Base-by-base conservation (phyloP, 2,888 invertebrate genomes). In the Conops quadrifasciatus region DNA sequence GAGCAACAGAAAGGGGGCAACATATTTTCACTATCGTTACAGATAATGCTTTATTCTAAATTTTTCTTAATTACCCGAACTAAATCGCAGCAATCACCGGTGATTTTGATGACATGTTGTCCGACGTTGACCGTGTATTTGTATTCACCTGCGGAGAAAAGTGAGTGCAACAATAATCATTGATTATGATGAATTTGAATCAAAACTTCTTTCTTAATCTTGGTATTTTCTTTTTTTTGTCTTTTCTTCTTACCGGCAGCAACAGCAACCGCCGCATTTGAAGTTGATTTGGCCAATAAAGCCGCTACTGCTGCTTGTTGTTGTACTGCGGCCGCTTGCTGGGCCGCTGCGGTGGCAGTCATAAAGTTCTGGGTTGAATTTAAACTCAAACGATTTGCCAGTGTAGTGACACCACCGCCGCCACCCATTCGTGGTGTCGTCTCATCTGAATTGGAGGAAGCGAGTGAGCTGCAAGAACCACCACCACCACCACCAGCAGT, bases 41-140 rank as follows among this genome's bases (percentile, higher is more conserved):
- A 11, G 28, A 11, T 21, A 15, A 13, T 19, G 43, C 30, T 56
- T 45, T 43, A 3, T 2, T 21, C 1, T 59, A 26, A 11, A 21
- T 4, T 3, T n/a, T 2, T 16, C 21, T 7, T 28, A 85, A 87
- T 86, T 84, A 94, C 95, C 88, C 93, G 90, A 79, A 95, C 94
- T 82, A 95, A 89, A 87, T 94, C 94, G 83, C 94, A 89, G 87
- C 94, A 93, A 80, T 90, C 91, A 71, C 95, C 95, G 73, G 93
- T 94, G 80, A 95, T 93, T 88, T 93, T 94, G 80, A 96, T 89
- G 81, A 92, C 91, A 87, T 93, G 92, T 84, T 91, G 91, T 76
- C 94, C 94, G 81, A 94, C 91, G 80, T 91, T 91, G 77, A 95
- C 94, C 76, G 95, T 94, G 86, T 94, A 94, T 86, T 93, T 94